phyloP scores from a whole-genome alignment of 2,888 invertebrate species.

The Pollenia labialis region DNA sequence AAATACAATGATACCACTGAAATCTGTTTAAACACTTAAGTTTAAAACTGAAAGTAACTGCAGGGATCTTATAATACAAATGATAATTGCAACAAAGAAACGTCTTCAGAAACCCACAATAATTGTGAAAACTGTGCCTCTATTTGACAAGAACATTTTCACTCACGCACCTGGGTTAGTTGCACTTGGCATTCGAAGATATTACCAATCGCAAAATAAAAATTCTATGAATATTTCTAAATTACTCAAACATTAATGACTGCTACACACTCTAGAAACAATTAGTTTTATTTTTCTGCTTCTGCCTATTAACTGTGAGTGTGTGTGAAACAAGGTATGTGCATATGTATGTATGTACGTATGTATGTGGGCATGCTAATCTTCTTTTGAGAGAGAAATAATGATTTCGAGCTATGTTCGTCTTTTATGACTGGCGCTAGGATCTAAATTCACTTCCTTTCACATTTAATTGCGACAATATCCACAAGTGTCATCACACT shows the following conservation, averaged over 20 bases:
- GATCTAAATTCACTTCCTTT: slow-evolving; percentile 47
- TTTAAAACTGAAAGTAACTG: not conserved
- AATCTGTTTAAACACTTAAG: no score
- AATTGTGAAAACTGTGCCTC: not conserved
- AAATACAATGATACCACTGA: no score
- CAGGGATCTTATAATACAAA: not conserved
- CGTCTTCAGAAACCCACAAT: not conserved
- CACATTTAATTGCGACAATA: slow-evolving; percentile 55
- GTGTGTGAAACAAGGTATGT: not conserved
- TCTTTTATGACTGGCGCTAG: slow-evolving; percentile 51
- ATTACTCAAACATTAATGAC: slow-evolving; percentile 1
- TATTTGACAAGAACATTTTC: not conserved
- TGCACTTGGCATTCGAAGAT: not conserved
- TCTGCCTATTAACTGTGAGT: not conserved
- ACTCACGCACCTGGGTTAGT: not conserved
- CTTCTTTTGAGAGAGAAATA: slow-evolving; percentile 22
- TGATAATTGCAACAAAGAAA: not conserved
- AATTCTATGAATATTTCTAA: not conserved
- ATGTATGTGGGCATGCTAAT: not conserved
- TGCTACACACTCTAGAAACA: slow-evolving; percentile 7
- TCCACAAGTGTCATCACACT: slow-evolving; percentile 25
- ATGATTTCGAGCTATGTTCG: slow-evolving; percentile 1
- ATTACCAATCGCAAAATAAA: not conserved
- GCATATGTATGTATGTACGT: no score
- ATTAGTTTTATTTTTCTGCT: not conserved